A percentile compares a stretch with the other conserved stretches of the same genome.
These are phyloP conservation scores for Helarctos malayanus DNA, from an alignment of 2,797 vertebrate genomes.

Conservation along the genomic window DNA sequence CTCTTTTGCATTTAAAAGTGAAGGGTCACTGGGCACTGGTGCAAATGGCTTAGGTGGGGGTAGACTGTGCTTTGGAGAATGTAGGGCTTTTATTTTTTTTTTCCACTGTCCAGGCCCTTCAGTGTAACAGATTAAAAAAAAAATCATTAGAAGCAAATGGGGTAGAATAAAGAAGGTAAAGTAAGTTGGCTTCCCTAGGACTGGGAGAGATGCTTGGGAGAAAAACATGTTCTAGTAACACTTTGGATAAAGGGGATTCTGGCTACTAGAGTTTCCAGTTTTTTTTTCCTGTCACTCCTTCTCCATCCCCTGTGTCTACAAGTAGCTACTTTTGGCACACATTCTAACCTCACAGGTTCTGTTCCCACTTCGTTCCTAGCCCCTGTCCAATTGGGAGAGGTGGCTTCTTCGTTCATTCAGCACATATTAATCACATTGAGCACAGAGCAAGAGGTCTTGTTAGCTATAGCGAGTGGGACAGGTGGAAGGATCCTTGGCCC, in stretches of 20 bases:
- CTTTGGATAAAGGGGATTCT: neutral
- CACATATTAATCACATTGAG: neutral
- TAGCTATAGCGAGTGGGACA: neutral
- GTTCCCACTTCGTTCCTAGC: neutral
- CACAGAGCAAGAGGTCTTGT: neutral
- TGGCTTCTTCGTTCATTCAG: neutral
- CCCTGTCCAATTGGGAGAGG: neutral
- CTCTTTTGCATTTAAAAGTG: slow-evolving; percentile 31
- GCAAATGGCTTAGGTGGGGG: neutral
- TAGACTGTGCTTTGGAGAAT: neutral
- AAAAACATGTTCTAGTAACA: neutral
- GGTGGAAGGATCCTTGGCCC: neutral
- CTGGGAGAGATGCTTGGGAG: neutral
- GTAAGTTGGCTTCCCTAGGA: neutral
- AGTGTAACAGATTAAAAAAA: neutral
- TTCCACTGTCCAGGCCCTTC: neutral
- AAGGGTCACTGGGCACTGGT: neutral
- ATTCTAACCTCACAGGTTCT: neutral
- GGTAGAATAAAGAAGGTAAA: neutral
- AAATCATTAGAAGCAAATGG: neutral
- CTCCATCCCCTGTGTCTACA: neutral
- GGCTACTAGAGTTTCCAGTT: neutral
- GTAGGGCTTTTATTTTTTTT: neutral
- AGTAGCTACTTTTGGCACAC: neutral
- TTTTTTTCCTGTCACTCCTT: neutral